These are phyloP conservation scores for Campoplex capitator DNA, from an alignment of 2,888 invertebrate genomes.

Conservation along the genomic window DNA sequence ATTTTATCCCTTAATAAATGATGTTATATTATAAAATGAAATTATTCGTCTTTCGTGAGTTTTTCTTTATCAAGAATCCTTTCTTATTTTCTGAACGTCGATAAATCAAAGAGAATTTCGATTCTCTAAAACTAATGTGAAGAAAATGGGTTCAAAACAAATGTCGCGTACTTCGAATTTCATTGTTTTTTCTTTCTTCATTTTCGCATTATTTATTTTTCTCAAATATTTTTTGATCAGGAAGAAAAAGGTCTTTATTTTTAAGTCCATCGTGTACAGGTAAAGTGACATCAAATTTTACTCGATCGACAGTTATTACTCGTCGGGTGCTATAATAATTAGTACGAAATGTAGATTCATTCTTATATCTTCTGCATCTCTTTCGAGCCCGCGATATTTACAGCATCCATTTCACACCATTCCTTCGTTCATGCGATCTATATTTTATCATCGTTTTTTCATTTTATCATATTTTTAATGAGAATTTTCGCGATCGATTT, in stretches of 20 bases:
- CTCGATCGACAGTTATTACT: slow-evolving; percentile 25
- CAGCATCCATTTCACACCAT: slow-evolving; percentile 55
- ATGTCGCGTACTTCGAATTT: neutral
- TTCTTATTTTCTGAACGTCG: neutral
- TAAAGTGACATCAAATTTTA: slow-evolving; percentile 53
- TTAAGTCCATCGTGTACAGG: slow-evolving; percentile 53
- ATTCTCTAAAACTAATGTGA: too few species aligned
- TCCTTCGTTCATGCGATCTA: slow-evolving; percentile 25
- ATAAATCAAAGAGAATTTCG: neutral
- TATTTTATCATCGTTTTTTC: neutral
- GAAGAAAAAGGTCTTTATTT: slow-evolving; percentile 54
- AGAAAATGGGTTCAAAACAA: neutral
- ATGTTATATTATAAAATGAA: slow-evolving; percentile 83
- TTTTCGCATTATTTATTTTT: neutral
- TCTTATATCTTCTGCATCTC: slow-evolving; percentile 35
- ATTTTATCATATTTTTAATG: neutral
- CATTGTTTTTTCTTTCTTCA: neutral
- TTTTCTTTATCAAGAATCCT: slow-evolving; percentile 17
- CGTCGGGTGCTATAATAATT: slow-evolving; percentile 28
- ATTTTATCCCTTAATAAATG: slow-evolving; percentile 85
- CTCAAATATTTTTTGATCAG: neutral
- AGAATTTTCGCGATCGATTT: neutral
- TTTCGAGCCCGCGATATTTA: slow-evolving; percentile 55
- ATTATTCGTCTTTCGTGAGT: slow-evolving; percentile 31
- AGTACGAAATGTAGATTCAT: slow-evolving; percentile 37